Evolutionary conservation across 2,113 vertebrate genomes (phyloP).

Genomic region (Donacobius atricapilla): DNA sequence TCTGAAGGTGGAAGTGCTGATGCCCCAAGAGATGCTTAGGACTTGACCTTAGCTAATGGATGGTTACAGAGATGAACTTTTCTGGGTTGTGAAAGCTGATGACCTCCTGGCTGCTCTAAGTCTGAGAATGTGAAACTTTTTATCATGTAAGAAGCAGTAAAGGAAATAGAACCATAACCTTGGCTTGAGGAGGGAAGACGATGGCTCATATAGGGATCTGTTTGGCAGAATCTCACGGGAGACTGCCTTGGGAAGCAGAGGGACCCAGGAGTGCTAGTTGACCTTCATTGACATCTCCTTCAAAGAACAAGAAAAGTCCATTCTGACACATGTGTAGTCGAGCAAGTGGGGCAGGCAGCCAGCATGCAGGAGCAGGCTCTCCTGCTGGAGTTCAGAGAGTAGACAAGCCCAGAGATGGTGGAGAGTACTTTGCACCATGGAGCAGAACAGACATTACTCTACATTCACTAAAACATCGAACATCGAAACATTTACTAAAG

Average conservation of each 20-base stretch:
- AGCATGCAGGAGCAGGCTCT: fast-evolving
- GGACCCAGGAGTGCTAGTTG: not conserved
- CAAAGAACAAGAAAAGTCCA: not conserved
- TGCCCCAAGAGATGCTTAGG: not conserved
- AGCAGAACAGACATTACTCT: not conserved
- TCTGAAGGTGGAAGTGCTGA: not conserved
- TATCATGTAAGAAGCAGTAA: not conserved
- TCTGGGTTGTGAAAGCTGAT: not conserved
- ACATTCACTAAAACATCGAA: not conserved
- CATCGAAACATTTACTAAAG: not conserved
- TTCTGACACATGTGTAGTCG: not conserved
- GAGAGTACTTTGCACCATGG: not conserved
- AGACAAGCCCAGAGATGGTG: not conserved
- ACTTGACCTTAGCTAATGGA: not conserved
- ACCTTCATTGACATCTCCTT: not conserved
- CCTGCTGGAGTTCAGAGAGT: not conserved
- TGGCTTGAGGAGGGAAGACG: not conserved
- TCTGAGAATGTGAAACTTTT: not conserved
- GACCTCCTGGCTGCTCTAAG: not conserved
- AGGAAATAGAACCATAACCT: not conserved
- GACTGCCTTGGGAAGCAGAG: not conserved
- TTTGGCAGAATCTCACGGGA: not conserved
- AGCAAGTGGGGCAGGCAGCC: not conserved
- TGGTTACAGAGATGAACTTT: not conserved
- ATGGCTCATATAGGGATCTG: not conserved